Base-by-base conservation (phyloP, 2,797 vertebrate species). In the Danio choprae region DNA sequence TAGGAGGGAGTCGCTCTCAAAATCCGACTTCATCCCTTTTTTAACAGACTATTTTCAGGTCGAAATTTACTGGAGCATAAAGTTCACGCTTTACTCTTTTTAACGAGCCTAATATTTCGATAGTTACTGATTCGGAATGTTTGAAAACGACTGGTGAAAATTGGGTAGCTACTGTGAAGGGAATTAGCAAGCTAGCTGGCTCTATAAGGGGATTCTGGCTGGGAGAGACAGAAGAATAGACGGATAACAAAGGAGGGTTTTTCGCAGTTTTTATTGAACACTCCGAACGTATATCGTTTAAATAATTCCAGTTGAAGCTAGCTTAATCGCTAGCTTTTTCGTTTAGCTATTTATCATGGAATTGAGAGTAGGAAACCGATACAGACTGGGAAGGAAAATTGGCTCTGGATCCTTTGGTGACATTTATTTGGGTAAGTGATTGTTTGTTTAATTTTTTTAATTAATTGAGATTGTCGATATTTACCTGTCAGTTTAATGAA, bases 361-460 rank as follows among this genome's bases (percentile, higher is more conserved):
- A 92, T 89, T 98, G 88, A 94, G 97, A 91, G 97, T 98, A 77
- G 96, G 97, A 81, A 98, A 97, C 94, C 92, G 96, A 90, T 99
- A 98, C 92, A 95, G 97, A 85, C 94, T 99, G 91, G 97, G 97
- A 88, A 96, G 97, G 87, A 98, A 99, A 89, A 99, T 99, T 86
- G 97, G 97, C 87, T 98, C 97, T 83, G 97, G 97, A 38, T 98
- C 97, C 0, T 99, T 98, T 86, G 97, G 97, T 84, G 97, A 99
- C 91, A 99, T 98, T 90, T 98, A 98, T 84, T 88, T 99, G 71
- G 97, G 97, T 98, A 89, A 96, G 96, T 91, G 81, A 13, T 29
- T 10, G n/a, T 13, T 56, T 1, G 7, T 64, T 56, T 16, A 3
- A 5, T 10, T 13, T 5, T 13, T 1, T n/a, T 0, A 0, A n/a